phyloP scores from a whole-genome alignment of 1,140 invertebrate species.

The Aphaenogaster rudis region DNA sequence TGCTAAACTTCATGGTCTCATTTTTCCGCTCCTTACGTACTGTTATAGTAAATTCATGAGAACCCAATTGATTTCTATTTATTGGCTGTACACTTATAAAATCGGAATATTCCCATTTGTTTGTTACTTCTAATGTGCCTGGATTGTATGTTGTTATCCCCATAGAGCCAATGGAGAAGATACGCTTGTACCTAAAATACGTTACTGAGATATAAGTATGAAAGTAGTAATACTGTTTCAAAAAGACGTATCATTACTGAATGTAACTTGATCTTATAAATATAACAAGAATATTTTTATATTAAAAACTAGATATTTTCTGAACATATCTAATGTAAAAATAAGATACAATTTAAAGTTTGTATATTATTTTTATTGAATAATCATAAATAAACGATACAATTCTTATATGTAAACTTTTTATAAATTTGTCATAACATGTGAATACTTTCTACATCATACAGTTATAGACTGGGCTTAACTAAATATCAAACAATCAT shows the following conservation, averaged over 20 bases:
- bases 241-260: neutral
- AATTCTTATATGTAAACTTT: neutral
- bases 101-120: slow-evolving; percentile 96
- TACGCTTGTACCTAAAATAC: slow-evolving; percentile 95
- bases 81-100: slow-evolving; percentile 92
- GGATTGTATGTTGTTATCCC: slow-evolving; percentile 99
- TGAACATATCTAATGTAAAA: neutral
- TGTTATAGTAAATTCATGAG: slow-evolving; percentile 94
- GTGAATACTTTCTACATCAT: no score
- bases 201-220: neutral
- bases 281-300: neutral
- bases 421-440: neutral
- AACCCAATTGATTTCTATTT: slow-evolving; percentile 87
- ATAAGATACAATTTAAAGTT: neutral
- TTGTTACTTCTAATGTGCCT: slow-evolving; percentile 97
- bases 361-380: neutral
- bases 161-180: slow-evolving; percentile 98
- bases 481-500: neutral
- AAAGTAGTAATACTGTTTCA: neutral
- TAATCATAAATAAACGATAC: neutral
- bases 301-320: slow-evolving; percentile 16
- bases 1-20: slow-evolving; percentile 99
- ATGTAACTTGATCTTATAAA: neutral
- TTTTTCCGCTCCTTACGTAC: slow-evolving; percentile 96
- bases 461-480: neutral